Evolutionary conservation across 2,888 invertebrate genomes (phyloP).

Genomic region (Barypeithes pellucidus): DNA sequence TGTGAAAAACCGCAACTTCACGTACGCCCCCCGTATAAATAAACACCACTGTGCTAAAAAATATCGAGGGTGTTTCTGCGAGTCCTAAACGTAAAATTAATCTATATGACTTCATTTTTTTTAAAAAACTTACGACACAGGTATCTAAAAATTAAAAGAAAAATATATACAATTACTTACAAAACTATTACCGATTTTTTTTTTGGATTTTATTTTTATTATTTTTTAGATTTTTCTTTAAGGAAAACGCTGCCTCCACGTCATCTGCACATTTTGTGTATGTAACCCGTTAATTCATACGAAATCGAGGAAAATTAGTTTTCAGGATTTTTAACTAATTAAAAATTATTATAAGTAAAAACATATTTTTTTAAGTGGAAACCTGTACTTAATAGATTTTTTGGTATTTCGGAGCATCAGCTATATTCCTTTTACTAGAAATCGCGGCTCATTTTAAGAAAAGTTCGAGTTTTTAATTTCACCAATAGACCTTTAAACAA

Average conservation of each 20-base stretch:
- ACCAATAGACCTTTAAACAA: no score
- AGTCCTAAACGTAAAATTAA: background rate
- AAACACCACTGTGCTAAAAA: background rate
- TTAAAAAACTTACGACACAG: background rate
- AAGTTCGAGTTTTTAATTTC: no score
- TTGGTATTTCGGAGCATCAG: no score
- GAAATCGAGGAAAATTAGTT: no score
- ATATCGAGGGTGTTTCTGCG: background rate
- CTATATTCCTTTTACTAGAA: no score
- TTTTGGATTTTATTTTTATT: constrained; percentile 7
- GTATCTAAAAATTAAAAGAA: constrained; percentile 22
- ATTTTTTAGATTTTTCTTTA: constrained; percentile 12
- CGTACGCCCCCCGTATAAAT: constrained; percentile 2
- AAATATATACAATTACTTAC: constrained; percentile 11
- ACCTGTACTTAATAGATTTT: no score
- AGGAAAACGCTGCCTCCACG: constrained; percentile 23
- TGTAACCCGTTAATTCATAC: background rate
- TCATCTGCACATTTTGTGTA: no score
- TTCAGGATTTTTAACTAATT: no score
- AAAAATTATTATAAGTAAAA: no score
- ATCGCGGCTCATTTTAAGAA: no score
- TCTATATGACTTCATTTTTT: background rate
- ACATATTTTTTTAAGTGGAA: no score
- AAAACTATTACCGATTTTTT: constrained; percentile 2
- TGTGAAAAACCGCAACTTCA: no score